Evolutionary conservation across 1,140 invertebrate genomes (phyloP), one percentile per base, ranked within the genome.

Genomic region (Ylistrum balloti): DNA sequence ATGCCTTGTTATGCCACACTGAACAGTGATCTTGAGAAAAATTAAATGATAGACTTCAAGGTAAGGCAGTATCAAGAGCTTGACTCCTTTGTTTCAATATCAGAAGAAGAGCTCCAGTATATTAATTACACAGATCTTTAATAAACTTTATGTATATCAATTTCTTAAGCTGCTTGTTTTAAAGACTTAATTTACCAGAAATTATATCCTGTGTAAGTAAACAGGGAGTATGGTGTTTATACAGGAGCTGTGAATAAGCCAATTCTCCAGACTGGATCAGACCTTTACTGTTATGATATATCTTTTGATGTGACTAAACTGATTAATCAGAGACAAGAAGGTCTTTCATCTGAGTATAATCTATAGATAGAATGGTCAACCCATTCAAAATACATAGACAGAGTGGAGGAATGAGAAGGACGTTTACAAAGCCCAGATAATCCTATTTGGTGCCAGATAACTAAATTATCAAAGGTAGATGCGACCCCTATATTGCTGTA

Each of bases 181-280:
- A 74, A n/a, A 5, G 3, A 74, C 5, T 56, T 56, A 11, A 56
- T 56, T 1, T 74, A 28, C n/a, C 56, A 74, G 56, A 28, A 28
- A 74, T n/a, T 74, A 74, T 28, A 74, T 17, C 22, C 56, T 11
- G n/a, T 74, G 28, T 1, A 11, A 11, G 7, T 56, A 56, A 20
- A 56, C 45, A 56, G 20, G 22, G 17, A 22, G 56, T 1, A 1
- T 5, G 17, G 28, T 45, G 56, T 74, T 74, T 74, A 28, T 28
- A 74, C 56, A 74, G 56, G 56, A 74, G 56, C 56, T 74, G 56
- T 74, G 56, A 74, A 74, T 28, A 74, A 74, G 56, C 56, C 56
- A 74, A 74, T 74, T 74, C 1, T 74, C 22, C 22, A 28, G 56
- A 74, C 56, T 74, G 56, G 56, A 74, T 74, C 11, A 74, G 56